phyloP scores from a whole-genome alignment of 1,140 invertebrate genomes.

The Leptopilina clavipes region DNA sequence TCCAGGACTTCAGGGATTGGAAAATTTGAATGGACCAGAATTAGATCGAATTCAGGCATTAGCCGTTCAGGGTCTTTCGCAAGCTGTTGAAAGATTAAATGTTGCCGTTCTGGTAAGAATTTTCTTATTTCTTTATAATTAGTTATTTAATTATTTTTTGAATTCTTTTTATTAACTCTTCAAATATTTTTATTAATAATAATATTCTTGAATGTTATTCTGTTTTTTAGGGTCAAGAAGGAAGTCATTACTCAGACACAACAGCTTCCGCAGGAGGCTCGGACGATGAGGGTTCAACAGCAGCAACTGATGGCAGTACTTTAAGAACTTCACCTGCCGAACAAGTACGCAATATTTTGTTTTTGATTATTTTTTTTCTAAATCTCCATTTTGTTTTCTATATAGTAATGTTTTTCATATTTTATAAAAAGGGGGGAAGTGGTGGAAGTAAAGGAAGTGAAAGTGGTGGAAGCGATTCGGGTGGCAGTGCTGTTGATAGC shows the following conservation, averaged over 20 bases:
- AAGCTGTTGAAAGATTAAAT: conserved; percentile 47
- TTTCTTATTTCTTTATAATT: too few species aligned
- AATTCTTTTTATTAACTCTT: too few species aligned
- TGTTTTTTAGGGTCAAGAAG: conserved; percentile 63
- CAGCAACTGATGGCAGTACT: conserved; percentile 93
- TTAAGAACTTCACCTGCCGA: conserved; percentile 92
- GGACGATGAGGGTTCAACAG: conserved; percentile 96
- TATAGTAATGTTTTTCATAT: conserved; percentile 42
- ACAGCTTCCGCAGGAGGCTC: conserved; percentile 89
- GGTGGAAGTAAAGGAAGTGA: conserved; percentile 84
- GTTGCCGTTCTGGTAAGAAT: conserved; percentile 26
- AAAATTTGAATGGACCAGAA: conserved; percentile 72
- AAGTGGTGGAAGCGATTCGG: conserved; percentile 82
- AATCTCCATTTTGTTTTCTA: conserved; percentile 2
- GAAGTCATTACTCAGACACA: conserved; percentile 84
- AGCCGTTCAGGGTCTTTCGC: conserved; percentile 64
- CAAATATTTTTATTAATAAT: too few species aligned
- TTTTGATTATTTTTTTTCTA: conserved; percentile 20
- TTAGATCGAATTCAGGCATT: conserved; percentile 74
- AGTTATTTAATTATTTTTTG: too few species aligned
- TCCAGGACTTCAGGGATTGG: conserved; percentile 69
- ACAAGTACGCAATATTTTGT: conserved; percentile 73
- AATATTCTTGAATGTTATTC: too few species aligned
- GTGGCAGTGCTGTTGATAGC: conserved; percentile 91
- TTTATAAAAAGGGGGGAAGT: conserved; percentile 77